Percentiles rank a stretch among this genome's conserved stretches.
These are phyloP conservation scores for Acanthopagrus latus DNA, from an alignment of 2,797 vertebrate species.

Conservation along the genomic window DNA sequence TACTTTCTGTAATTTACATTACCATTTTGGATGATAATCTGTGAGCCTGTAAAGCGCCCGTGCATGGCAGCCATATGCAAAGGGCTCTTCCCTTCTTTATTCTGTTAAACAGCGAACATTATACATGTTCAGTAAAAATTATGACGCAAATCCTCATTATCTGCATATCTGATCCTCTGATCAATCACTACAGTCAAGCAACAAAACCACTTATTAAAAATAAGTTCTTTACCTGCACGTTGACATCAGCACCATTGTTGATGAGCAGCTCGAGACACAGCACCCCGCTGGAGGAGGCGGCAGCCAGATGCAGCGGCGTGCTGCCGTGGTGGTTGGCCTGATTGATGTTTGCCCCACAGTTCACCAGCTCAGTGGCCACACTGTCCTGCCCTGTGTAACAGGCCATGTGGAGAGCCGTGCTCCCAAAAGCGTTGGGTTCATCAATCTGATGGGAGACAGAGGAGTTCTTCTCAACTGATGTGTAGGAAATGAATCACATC, in stretches of 20 bases:
- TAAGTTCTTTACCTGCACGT: conserved; percentile 88
- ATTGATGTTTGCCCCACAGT: conserved; percentile 94
- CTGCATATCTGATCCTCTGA: not conserved
- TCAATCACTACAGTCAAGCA: not conserved
- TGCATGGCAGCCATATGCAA: conserved; percentile 95
- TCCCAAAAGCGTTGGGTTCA: conserved; percentile 92
- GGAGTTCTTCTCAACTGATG: not conserved
- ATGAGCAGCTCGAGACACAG: conserved; percentile 95
- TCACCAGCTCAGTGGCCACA: conserved; percentile 94
- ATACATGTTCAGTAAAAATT: conserved; percentile 5
- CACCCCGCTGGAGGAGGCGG: conserved; percentile 93
- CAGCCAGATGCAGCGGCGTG: conserved; percentile 94
- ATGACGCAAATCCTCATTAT: not conserved
- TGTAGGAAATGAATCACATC: not conserved
- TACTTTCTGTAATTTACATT: conserved; percentile 40
- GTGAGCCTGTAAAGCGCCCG: conserved; percentile 95
- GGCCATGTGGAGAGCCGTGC: conserved; percentile 96
- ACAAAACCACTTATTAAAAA: not conserved
- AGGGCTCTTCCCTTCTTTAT: conserved; percentile 95
- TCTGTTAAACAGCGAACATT: conserved; percentile 81
- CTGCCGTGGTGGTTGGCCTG: conserved; percentile 91
- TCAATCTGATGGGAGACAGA: conserved; percentile 85
- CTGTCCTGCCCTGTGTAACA: conserved; percentile 94
- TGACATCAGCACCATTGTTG: conserved; percentile 95
- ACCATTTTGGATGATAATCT: conserved; percentile 98